Percentiles rank a stretch among this genome's conserved stretches.
phyloP scores from a whole-genome alignment of 30 jellyfish, hydroid and myxozoan genomes.

The Pseudorhiza aurosa region DNA sequence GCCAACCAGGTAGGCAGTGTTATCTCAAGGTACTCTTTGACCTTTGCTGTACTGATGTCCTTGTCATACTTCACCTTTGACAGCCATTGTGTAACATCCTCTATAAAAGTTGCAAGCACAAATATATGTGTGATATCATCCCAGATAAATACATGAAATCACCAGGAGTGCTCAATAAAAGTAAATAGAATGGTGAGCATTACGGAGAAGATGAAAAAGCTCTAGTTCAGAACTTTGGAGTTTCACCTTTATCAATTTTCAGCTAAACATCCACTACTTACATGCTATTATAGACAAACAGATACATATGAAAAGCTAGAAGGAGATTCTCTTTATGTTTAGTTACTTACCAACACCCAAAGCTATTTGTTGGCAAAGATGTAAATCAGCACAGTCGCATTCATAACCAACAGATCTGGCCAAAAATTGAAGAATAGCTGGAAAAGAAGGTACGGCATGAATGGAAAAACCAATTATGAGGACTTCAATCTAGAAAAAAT shows the following conservation, averaged over 20 bases:
- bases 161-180: background rate
- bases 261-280: no score
- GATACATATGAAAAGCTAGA: no score
- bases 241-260: no score
- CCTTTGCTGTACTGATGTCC: slow-evolving; percentile 56
- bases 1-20: slow-evolving; percentile 73
- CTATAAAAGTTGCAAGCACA: slow-evolving; percentile 22
- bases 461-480: no score
- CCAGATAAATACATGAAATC: no score
- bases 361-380: slow-evolving; percentile 72
- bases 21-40: slow-evolving; percentile 61
- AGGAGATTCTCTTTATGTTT: no score
- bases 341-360: slow-evolving; percentile 82
- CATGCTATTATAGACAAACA: no score
- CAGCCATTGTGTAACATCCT: slow-evolving; percentile 49
- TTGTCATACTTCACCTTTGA: slow-evolving; percentile 56
- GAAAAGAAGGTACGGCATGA: no score
- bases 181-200: background rate
- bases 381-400: slow-evolving; percentile 88
- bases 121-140: no score
- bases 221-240: no score
- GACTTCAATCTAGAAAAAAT: no score
- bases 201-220: no score
- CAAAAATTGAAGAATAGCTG: slow-evolving; percentile 79
- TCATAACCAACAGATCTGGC: slow-evolving; percentile 94